Evolutionary conservation across 2,888 invertebrate genomes (phyloP).

Genomic region (Zaprionus lineosus): DNA sequence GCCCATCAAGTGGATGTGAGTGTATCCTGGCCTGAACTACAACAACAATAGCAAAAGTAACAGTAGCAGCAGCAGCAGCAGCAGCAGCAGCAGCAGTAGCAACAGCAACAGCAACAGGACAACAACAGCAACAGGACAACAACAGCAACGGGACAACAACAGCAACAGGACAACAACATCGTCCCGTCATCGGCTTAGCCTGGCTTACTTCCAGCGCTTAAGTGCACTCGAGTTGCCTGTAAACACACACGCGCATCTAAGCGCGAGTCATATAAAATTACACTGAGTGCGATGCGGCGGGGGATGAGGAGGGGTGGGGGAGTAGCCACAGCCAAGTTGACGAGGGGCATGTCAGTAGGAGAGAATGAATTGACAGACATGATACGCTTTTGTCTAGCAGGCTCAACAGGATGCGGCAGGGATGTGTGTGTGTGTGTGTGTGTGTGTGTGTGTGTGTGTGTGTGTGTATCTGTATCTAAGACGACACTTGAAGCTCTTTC

Average conservation of each 20-base stretch:
- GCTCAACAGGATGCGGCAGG: conserved; percentile 53
- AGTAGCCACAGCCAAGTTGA: too few relatives aligned
- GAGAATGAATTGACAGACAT: conserved; percentile 49
- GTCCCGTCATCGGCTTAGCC: conserved; percentile 50
- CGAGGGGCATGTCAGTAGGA: not conserved
- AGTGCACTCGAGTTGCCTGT: conserved; percentile 74
- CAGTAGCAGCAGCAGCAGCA: conserved; percentile 5
- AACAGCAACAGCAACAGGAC: not conserved
- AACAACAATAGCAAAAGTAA: not conserved
- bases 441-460: too few relatives aligned
- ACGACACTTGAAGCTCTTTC: conserved; percentile 36
- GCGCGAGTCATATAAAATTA: conserved; percentile 49
- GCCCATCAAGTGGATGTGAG: conserved; percentile 31
- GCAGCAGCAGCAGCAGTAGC: conserved; percentile 1
- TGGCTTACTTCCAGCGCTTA: conserved; percentile 63
- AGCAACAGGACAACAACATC: conserved; percentile 3
- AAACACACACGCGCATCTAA: conserved; percentile 63
- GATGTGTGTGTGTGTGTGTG: conserved; percentile 18
- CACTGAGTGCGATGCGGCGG: conserved; percentile 31
- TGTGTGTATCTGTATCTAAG: too few relatives aligned
- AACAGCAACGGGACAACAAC: conserved; percentile 1
- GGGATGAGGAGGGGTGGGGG: not conserved
- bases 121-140: conserved; percentile 4
- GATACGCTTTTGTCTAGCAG: conserved; percentile 66
- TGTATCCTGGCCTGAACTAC: conserved; percentile 11